Evolutionary conservation across 2,797 vertebrate species (phyloP).

Genomic region (Spondyliosoma cantharus): DNA sequence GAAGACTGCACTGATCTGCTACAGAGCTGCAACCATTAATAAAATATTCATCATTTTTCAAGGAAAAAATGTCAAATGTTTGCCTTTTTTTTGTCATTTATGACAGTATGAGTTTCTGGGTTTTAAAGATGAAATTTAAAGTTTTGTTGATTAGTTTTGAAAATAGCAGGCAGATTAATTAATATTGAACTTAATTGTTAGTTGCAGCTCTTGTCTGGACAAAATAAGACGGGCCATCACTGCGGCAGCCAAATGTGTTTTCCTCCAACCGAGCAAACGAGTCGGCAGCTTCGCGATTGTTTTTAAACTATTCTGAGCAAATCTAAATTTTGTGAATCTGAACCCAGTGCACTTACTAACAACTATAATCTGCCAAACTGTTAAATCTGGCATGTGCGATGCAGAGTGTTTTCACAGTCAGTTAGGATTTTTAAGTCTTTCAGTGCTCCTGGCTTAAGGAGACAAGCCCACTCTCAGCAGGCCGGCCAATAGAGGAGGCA

Average conservation of each 20-base stretch:
- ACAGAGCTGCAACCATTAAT: too few species aligned
- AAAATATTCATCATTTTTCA: too few species aligned
- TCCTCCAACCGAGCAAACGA: not conserved
- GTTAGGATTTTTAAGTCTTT: conserved; percentile 52
- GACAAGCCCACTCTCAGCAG: conserved; percentile 38
- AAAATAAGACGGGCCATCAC: not conserved
- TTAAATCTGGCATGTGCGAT: conserved; percentile 38
- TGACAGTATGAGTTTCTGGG: too few species aligned
- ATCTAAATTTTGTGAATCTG: conserved; percentile 32
- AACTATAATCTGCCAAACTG: conserved; percentile 27
- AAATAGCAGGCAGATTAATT: too few species aligned
- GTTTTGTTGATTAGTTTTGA: too few species aligned
- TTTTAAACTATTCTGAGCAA: conserved; percentile 14
- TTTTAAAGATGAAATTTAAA: too few species aligned
- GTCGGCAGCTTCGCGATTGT: not conserved
- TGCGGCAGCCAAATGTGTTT: not conserved
- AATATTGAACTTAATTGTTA: too few species aligned
- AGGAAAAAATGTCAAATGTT: too few species aligned
- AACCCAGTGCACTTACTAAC: conserved; percentile 21
- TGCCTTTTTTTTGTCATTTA: too few species aligned
- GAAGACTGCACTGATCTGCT: conserved; percentile 2
- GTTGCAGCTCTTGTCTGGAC: too few species aligned
- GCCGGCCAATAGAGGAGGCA: conserved; percentile 63
- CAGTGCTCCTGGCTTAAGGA: conserved; percentile 51
- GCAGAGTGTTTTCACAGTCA: conserved; percentile 52